Percentiles rank a stretch among this genome's conserved stretches.
These are phyloP conservation scores for Calycopis cecrops DNA, from an alignment of 1,140 invertebrate genomes.

Conservation along the genomic window DNA sequence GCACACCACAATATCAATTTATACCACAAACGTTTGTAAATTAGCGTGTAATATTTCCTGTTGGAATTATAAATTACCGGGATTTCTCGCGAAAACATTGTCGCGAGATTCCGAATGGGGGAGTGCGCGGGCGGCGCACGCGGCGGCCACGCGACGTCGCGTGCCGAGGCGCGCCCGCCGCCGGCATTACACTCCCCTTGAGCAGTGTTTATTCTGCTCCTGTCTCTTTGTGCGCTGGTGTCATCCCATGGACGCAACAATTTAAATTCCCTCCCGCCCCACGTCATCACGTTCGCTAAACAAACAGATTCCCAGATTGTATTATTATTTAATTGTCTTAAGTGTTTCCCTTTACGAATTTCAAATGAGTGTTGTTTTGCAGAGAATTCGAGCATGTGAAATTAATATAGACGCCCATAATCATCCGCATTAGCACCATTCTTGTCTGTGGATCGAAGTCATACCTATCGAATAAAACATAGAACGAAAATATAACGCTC, in stretches of 20 bases:
- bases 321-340: slow-evolving; percentile 68
- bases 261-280: slow-evolving; percentile 57
- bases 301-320: slow-evolving; percentile 61
- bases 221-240: slow-evolving; percentile 56
- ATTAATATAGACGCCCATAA: no score
- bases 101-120: slow-evolving; percentile 31
- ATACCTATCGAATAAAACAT: no score
- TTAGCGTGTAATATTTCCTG: slow-evolving; percentile 71
- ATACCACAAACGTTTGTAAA: slow-evolving; percentile 52
- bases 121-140: slow-evolving; percentile 33
- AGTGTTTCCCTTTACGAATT: slow-evolving; percentile 54
- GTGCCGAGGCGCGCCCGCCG: slow-evolving; percentile 29
- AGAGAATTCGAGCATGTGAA: no score
- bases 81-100: slow-evolving; percentile 44
- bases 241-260: slow-evolving; percentile 48
- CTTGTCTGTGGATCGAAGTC: no score
- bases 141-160: slow-evolving; percentile 34
- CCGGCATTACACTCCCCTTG: slow-evolving; percentile 33
- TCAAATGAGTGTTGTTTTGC: slow-evolving; percentile 28
- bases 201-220: slow-evolving; percentile 62
- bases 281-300: slow-evolving; percentile 37
- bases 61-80: slow-evolving; percentile 60
- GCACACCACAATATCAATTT: slow-evolving; percentile 55
- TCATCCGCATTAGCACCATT: no score
- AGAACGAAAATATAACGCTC: no score